Percentiles rank a stretch among this genome's conserved stretches.
These are phyloP conservation scores for Sclerurus mexicanus DNA, from an alignment of 2,113 vertebrate genomes.

Conservation along the genomic window DNA sequence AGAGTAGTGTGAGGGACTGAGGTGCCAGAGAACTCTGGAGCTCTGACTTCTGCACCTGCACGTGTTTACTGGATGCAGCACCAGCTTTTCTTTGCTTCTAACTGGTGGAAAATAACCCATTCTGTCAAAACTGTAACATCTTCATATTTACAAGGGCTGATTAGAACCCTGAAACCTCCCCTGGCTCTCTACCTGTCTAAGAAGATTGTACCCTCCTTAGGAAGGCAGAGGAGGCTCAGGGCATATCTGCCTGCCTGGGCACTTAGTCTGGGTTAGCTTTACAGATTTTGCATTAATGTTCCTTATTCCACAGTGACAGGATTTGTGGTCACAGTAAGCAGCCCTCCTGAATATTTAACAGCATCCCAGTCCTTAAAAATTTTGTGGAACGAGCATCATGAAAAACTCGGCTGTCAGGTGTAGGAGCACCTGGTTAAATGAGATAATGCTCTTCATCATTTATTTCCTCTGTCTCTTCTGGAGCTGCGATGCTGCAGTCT, in stretches of 20 bases:
- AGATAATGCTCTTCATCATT: not conserved
- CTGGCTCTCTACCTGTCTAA: accelerated
- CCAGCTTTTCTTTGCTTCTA: not conserved
- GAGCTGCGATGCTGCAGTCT: not conserved
- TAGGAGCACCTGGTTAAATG: not conserved
- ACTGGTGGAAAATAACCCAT: not conserved
- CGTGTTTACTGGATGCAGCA: not conserved
- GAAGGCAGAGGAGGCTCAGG: no score
- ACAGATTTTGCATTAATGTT: not conserved
- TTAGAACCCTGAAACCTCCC: not conserved
- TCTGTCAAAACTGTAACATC: not conserved
- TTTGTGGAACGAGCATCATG: not conserved
- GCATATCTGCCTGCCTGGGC: not conserved
- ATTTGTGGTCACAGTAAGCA: not conserved
- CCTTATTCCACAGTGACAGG: not conserved
- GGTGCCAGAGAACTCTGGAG: not conserved
- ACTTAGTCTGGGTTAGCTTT: not conserved
- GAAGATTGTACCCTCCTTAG: not conserved
- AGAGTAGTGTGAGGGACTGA: not conserved
- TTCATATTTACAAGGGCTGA: not conserved
- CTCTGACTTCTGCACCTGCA: not conserved
- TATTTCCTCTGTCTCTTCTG: not conserved
- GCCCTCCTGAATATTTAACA: not conserved
- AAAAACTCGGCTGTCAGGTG: not conserved
- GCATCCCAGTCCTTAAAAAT: not conserved